A percentile compares a stretch with the other conserved stretches of the same genome.
These are phyloP conservation scores for Alosa sapidissima DNA, from an alignment of 2,797 vertebrate genomes.

Conservation along the genomic window DNA sequence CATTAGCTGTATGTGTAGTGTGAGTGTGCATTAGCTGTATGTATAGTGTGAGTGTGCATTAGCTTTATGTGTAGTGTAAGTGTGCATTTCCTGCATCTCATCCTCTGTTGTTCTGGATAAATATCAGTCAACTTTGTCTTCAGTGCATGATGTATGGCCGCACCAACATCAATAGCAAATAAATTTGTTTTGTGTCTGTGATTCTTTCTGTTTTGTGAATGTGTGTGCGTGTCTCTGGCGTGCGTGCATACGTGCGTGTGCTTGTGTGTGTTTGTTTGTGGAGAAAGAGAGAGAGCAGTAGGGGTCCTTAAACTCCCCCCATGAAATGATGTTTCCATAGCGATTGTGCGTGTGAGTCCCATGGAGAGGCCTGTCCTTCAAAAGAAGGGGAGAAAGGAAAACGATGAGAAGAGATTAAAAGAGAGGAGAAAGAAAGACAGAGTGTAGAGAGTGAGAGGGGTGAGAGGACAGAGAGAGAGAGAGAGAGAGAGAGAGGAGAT, in stretches of 20 bases:
- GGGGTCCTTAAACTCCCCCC: constrained; percentile 60
- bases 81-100: background rate
- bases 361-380: constrained; percentile 97
- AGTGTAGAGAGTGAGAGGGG: constrained; percentile 71
- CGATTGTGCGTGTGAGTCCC: constrained; percentile 76
- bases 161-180: too few species aligned
- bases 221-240: constrained; percentile 8
- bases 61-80: background rate
- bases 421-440: constrained; percentile 73
- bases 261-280: too few species aligned
- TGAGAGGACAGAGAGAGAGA: too few species aligned
- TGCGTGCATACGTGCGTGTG: too few species aligned
- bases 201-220: background rate
- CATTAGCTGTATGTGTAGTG: background rate
- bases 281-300: constrained; percentile 84
- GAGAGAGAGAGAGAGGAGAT: constrained; percentile 78
- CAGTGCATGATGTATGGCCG: too few species aligned
- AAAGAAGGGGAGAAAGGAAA: constrained; percentile 73
- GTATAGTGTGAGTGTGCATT: too few species aligned
- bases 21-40: background rate
- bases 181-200: too few species aligned
- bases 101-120: too few species aligned
- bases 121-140: too few species aligned
- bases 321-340: background rate
- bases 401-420: constrained; percentile 80